Evolutionary conservation across 2,113 vertebrate species (phyloP).

Genomic region (Spermophilus dauricus): DNA sequence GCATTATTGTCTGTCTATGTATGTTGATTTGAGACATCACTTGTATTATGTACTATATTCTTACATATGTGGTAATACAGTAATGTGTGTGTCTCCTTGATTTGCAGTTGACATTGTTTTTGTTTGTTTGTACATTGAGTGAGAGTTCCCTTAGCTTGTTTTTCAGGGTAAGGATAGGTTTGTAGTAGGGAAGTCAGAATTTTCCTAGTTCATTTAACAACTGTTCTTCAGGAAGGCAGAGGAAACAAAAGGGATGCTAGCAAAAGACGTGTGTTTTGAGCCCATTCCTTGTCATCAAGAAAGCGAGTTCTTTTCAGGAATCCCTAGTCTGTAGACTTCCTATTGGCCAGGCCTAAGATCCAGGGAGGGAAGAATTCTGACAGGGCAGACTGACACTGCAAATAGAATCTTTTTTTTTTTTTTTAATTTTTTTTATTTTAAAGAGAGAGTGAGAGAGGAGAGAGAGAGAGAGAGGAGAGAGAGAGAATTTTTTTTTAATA

Average conservation of each 20-base stretch:
- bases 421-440: no score
- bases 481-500: no score
- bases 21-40: not conserved
- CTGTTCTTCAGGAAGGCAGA: not conserved
- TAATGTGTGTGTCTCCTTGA: not conserved
- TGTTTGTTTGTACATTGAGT: not conserved
- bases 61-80: not conserved
- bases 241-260: not conserved
- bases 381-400: not conserved
- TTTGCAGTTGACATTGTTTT: not conserved
- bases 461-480: no score
- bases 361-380: not conserved
- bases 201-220: not conserved
- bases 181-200: not conserved
- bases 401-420: not conserved
- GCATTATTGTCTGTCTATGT: not conserved
- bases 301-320: not conserved
- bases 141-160: not conserved
- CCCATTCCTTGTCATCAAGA: not conserved
- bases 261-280: not conserved
- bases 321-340: not conserved
- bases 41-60: not conserved
- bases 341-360: not conserved
- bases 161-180: not conserved
- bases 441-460: no score